Percentiles rank a stretch among this genome's conserved stretches.
phyloP scores from a whole-genome alignment of 2,888 invertebrate genomes.

The Trissolcus japonicus region DNA sequence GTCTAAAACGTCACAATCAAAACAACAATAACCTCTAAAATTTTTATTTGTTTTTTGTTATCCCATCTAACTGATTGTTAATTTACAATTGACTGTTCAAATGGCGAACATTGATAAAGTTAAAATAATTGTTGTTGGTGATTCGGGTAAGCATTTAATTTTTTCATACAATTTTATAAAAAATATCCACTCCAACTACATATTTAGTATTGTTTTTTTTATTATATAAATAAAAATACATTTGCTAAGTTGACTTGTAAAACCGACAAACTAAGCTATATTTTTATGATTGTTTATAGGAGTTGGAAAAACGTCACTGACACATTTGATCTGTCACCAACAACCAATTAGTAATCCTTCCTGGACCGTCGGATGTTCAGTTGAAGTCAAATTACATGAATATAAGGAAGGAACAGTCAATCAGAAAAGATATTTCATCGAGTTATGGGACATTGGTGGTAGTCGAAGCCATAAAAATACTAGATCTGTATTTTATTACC shows the following conservation, averaged over 20 bases:
- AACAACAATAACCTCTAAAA: too few species aligned
- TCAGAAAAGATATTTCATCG: conserved; percentile 93
- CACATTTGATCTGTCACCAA: conserved; percentile 92
- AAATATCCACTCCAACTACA: neutral
- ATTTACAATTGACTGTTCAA: conserved; percentile 56
- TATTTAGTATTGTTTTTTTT: neutral
- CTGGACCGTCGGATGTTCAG: conserved; percentile 97
- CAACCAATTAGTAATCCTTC: conserved; percentile 90
- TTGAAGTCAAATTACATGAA: conserved; percentile 96
- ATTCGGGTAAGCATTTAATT: conserved; percentile 82
- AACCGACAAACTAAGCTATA: neutral
- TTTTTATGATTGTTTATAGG: conserved; percentile 78
- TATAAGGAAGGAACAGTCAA: conserved; percentile 95
- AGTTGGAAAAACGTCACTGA: conserved; percentile 97
- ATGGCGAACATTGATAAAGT: conserved; percentile 93
- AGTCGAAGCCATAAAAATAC: conserved; percentile 94
- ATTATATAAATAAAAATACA: too few species aligned
- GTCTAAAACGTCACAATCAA: too few species aligned
- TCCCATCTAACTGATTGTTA: too few species aligned
- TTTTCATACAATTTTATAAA: neutral
- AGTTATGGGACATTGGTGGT: conserved; percentile 98
- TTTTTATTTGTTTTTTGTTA: too few species aligned
- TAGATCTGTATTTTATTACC: conserved; percentile 95
- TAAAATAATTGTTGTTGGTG: conserved; percentile 93
- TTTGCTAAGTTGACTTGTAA: too few species aligned